These are phyloP conservation scores for Nezara viridula DNA, from an alignment of 2,888 invertebrate species.

Conservation along the genomic window DNA sequence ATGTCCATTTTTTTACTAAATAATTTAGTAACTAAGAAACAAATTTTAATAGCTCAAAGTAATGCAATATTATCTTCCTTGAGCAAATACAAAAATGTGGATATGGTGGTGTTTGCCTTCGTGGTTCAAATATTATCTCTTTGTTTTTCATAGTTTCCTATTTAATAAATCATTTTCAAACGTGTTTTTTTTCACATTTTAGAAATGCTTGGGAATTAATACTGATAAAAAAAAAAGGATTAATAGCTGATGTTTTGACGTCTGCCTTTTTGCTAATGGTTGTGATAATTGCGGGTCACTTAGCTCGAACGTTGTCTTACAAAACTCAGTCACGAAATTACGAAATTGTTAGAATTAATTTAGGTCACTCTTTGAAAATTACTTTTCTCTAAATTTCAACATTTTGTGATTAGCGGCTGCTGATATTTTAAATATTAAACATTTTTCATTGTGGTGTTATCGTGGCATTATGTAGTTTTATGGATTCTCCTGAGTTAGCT, in stretches of 20 bases:
- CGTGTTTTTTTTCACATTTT: too few relatives aligned
- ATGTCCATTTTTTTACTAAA: too few relatives aligned
- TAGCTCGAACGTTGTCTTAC: background rate
- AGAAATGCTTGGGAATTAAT: background rate
- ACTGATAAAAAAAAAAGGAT: background rate
- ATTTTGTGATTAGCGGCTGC: background rate
- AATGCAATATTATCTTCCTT: too few relatives aligned
- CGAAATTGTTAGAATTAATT: background rate
- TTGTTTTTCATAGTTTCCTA: too few relatives aligned
- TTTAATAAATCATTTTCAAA: background rate
- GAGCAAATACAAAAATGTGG: too few relatives aligned
- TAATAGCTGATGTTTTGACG: background rate
- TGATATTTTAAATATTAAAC: background rate
- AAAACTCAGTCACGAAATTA: background rate
- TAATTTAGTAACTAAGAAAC: too few relatives aligned
- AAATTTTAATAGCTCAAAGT: too few relatives aligned
- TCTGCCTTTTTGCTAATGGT: background rate
- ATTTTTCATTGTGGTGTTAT: background rate
- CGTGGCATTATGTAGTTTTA: background rate
- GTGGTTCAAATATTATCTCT: too few relatives aligned
- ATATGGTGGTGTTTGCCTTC: too few relatives aligned
- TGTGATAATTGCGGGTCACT: constrained; percentile 20
- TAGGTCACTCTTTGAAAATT: constrained; percentile 12
- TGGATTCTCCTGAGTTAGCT: background rate
- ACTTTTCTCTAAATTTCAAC: background rate